phyloP scores from a whole-genome alignment of 2,888 invertebrate genomes.

The Flexamia atlantica region DNA sequence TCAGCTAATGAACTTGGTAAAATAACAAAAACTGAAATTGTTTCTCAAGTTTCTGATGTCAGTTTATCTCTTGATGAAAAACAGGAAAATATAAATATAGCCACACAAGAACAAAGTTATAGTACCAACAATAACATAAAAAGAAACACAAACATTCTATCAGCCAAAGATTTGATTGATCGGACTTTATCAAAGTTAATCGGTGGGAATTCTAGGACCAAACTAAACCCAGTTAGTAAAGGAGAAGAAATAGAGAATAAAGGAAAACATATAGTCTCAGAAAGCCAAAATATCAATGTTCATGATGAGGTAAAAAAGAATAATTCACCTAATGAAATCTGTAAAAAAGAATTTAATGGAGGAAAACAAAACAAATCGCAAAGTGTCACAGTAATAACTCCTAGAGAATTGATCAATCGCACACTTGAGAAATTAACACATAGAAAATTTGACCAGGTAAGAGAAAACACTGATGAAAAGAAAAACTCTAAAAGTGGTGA shows the following conservation, averaged over 20 bases:
- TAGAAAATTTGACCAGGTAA: not conserved
- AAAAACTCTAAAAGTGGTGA: too few relatives aligned
- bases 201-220: not conserved
- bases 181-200: not conserved
- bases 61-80: not conserved
- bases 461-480: not conserved
- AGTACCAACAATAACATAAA: not conserved
- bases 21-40: not conserved
- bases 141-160: not conserved
- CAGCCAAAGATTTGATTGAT: not conserved
- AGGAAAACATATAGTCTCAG: too few relatives aligned
- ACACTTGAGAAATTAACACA: not conserved
- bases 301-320: not conserved
- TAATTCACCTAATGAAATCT: too few relatives aligned
- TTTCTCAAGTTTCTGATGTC: not conserved
- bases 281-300: too few relatives aligned
- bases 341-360: too few relatives aligned
- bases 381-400: not conserved
- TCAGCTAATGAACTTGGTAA: too few relatives aligned
- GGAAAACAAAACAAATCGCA: not conserved
- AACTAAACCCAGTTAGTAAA: not conserved
- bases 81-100: not conserved
- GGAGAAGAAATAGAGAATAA: too few relatives aligned
- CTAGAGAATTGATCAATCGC: not conserved
- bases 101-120: not conserved